Evolutionary conservation across 1,140 invertebrate genomes (phyloP), one percentile per base, ranked within the genome.

Genomic region (Olivierus martensii): DNA sequence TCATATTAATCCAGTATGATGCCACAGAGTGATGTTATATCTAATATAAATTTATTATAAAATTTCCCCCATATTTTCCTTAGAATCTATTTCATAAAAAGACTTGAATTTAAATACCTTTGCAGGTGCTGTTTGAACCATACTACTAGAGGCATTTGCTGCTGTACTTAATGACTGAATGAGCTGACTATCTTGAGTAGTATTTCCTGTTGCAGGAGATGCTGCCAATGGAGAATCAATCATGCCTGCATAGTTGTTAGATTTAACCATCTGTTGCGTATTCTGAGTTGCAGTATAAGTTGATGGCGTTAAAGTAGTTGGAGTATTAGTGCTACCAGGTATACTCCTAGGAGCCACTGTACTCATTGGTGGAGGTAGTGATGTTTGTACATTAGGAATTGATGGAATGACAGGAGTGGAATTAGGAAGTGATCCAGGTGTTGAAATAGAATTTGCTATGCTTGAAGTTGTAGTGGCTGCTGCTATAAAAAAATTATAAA

Each of bases 301-400:
- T 21, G 50, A 39, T 21, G 51, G 36, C 18, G 53, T 52, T n/a
- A 52, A 36, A 14, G 51, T 35, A 14, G 55, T 56, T 7, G 47
- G 49, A 28, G 51, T 45, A 37, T 52, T 56, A 38, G 55, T 56
- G 49, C 50, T 56, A 28, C 50, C 55, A 12, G 43, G 34, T 51
- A 55, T 42, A 15, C 14, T 18, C 39, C 11, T 45, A 14, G 54
- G 54, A n/a, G 54, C 46, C n/a, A 48, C 46, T 46, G 49, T 49
- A 28, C 48, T 12, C 28, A 44, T 55, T 12, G 53, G 37, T 21
- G 53, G 53, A 9, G 48, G 43, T n/a, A 21, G 39, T 3, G 37
- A 15, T 36, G 41, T 11, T 2, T 39, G 48, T 41, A 49, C 11
- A 36, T 21, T 51, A 7, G 43, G 17, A 9, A 51, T 35, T 9